Conservation (phyloP, 2,888 invertebrate species). For the Cyaniris semiargus region DNA sequence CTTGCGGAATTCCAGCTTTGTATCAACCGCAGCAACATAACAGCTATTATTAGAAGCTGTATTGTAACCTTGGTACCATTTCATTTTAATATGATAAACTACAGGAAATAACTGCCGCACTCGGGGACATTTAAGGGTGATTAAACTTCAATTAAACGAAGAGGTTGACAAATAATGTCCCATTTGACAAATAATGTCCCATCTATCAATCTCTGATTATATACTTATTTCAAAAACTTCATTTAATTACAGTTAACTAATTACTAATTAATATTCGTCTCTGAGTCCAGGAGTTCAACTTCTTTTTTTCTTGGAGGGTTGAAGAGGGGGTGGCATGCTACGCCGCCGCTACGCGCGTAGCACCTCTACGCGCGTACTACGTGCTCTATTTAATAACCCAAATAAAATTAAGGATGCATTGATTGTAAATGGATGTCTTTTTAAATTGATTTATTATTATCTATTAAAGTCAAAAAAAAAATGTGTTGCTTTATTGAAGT, state of each 20-base stretch:
- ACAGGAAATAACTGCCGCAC: not conserved
- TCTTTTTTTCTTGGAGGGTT: not conserved
- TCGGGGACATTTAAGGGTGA: no score
- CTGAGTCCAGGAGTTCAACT: no score
- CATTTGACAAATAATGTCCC: no score
- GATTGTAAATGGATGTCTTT: not conserved
- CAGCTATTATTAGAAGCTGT: slow-evolving; percentile 15
- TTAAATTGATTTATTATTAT: no score
- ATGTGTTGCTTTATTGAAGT: not conserved
- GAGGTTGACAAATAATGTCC: no score
- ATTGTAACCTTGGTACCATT: slow-evolving; percentile 21
- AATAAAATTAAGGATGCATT: not conserved
- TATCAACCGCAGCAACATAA: slow-evolving; percentile 13
- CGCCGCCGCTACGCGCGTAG: not conserved
- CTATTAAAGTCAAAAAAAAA: not conserved
- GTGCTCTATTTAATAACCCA: not conserved
- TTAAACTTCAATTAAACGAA: no score
- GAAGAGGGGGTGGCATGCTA: not conserved
- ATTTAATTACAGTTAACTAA: no score
- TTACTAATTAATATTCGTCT: not conserved
- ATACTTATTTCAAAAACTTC: no score
- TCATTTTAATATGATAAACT: not conserved
- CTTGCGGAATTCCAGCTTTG: slow-evolving; percentile 23
- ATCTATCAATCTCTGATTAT: not conserved
- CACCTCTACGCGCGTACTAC: not conserved